phyloP scores from a whole-genome alignment of 2,888 invertebrate genomes.

The Eristalinus sepulchralis region DNA sequence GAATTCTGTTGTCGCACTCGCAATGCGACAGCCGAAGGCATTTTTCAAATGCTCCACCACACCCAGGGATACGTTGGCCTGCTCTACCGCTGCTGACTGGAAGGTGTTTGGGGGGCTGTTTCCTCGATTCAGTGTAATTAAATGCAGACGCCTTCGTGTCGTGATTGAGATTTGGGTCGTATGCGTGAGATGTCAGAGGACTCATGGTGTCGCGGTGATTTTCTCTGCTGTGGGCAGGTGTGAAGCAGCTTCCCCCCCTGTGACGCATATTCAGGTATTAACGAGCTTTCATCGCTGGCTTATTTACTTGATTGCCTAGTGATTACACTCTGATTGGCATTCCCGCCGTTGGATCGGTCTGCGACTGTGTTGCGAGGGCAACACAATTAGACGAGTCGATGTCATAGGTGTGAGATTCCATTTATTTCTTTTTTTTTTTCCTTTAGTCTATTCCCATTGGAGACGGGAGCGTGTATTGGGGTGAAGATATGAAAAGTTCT shows the following conservation, averaged over 20 bases:
- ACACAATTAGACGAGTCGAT: neutral
- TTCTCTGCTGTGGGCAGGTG: neutral
- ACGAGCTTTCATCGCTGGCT: slow-evolving; percentile 7
- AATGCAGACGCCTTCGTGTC: neutral
- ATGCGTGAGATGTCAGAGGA: neutral
- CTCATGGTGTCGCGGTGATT: neutral
- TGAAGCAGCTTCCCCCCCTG: neutral
- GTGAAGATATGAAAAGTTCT: no score
- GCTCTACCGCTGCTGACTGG: neutral
- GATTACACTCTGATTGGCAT: slow-evolving; percentile 28
- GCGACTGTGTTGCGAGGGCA: neutral
- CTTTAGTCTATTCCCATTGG: no score
- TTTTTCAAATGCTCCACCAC: slow-evolving; percentile 13
- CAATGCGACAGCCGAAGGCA: slow-evolving; percentile 11
- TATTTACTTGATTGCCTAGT: slow-evolving; percentile 32
- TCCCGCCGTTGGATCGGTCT: neutral
- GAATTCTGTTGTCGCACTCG: slow-evolving; percentile 20
- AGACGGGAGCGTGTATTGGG: no score
- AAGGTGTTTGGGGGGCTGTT: neutral
- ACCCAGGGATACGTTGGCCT: no score
- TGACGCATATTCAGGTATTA: neutral
- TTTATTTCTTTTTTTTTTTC: no score
- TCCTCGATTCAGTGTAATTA: neutral
- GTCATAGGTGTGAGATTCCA: neutral
- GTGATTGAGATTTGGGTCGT: slow-evolving; percentile 5